Evolutionary conservation across 2,888 invertebrate species (phyloP).

Genomic region (Rhagophthalmus giganteus): DNA sequence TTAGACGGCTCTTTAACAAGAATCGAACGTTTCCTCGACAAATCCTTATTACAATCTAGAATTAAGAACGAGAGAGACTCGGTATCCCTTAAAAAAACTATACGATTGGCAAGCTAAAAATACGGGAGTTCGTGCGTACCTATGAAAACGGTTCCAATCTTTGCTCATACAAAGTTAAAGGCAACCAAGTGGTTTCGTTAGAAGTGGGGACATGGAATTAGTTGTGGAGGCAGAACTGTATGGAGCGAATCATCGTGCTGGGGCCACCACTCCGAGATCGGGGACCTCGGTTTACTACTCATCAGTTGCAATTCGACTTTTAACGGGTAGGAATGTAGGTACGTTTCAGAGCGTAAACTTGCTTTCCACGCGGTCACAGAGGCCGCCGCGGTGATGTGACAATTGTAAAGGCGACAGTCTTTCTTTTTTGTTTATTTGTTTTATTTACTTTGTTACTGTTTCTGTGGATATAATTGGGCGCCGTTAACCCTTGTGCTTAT

Average conservation of each 20-base stretch:
- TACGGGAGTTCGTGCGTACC: conserved; percentile 4
- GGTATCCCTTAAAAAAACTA: neutral
- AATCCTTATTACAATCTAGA: too few species aligned
- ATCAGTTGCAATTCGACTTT: conserved; percentile 44
- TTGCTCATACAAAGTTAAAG: neutral
- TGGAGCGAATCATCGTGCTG: conserved; percentile 50
- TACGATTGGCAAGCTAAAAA: neutral
- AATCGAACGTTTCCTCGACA: too few species aligned
- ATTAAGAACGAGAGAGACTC: too few species aligned
- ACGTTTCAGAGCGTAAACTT: conserved; percentile 15
- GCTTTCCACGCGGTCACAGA: conserved; percentile 23
- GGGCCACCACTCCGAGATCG: conserved; percentile 48
- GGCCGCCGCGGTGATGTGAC: conserved; percentile 42
- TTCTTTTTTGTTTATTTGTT: conserved; percentile 32
- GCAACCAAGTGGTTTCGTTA: conserved; percentile 16
- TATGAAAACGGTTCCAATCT: conserved; percentile 21
- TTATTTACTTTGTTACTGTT: conserved; percentile 31
- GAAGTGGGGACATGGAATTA: conserved; percentile 44
- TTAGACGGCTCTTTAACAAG: too few species aligned
- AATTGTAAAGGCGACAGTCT: conserved; percentile 25
- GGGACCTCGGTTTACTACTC: conserved; percentile 38
- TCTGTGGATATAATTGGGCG: conserved; percentile 4
- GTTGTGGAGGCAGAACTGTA: conserved; percentile 49
- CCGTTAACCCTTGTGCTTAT: conserved; percentile 7
- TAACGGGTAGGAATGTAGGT: conserved; percentile 34